Conservation (phyloP, 2,888 invertebrate species). For the Osmoderma eremita region DNA sequence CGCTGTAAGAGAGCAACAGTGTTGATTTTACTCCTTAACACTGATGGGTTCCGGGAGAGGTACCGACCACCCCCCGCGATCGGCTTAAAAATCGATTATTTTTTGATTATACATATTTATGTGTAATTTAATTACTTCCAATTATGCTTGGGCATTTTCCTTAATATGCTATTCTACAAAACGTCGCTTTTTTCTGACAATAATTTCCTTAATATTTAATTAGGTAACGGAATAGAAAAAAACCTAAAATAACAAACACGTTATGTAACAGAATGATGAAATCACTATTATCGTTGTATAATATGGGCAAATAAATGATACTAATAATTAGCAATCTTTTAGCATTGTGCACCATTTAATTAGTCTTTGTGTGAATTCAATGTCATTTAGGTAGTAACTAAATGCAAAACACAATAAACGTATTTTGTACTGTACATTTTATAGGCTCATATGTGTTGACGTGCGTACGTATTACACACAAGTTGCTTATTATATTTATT, state of each 20-base stretch:
- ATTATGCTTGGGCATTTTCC: no score
- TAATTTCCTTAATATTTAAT: no score
- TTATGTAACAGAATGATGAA: constrained; percentile 34
- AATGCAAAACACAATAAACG: constrained; percentile 33
- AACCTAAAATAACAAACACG: neutral
- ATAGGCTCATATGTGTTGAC: neutral
- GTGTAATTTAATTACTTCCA: no score
- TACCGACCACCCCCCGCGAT: no score
- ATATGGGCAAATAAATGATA: constrained; percentile 18
- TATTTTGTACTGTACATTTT: constrained; percentile 4
- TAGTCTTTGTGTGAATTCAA: constrained; percentile 34
- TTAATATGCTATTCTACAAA: no score
- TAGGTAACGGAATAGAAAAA: neutral
- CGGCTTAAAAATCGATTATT: no score
- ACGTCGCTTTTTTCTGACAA: no score
- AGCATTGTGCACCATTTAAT: constrained; percentile 29
- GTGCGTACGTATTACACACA: neutral
- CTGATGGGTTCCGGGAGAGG: no score
- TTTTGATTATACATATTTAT: no score
- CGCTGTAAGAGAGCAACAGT: no score
- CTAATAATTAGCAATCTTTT: constrained; percentile 29
- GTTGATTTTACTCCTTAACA: no score
- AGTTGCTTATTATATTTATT: constrained; percentile 5
- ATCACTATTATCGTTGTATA: constrained; percentile 31
- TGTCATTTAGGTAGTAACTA: constrained; percentile 22